Base-by-base conservation (phyloP, 2,888 invertebrate genomes). In the Carabus problematicus region DNA sequence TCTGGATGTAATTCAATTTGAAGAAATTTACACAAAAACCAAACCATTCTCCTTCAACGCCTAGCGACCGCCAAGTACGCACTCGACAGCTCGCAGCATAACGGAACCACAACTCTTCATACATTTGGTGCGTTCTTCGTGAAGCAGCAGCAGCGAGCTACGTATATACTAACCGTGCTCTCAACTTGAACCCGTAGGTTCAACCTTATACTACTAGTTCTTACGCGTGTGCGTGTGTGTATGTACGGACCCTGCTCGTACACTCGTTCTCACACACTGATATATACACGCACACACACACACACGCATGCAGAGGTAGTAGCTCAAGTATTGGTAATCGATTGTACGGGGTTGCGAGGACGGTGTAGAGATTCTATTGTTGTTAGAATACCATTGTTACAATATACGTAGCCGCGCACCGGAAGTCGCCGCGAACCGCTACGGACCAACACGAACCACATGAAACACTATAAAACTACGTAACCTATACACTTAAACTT, bases 361-460 rank as follows among this genome's bases (percentile, higher is more conserved):
- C 52, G 16, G 14, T 11, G 9, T 19, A 54, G 63, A 52, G 66
- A 47, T 39, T 11, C 56, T 58, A 66, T 66, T 66, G 66, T 66
- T 56, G 66, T 66, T 47, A 55, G 66, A 39, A 40, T 8, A 56
- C 56, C 49, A 66, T 66, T 66, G 66, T 66, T 66, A 66, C 66
- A 58, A 39, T 42, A 43, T 39, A 18, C 52, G 52, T 18, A 11
- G 12, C 16, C 62, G 56, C 12, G n/a, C 56, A 40, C 66, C 66
- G 66, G 66, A 66, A 66, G 58, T 66, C 19, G 41, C 47, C 49
- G 58, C 58, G 12, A 66, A 43, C 66, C 47, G 8, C 12, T 11
- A 52, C 9, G 18, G 52, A 16, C 52, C 52, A 18, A 52, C 6
- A 6, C 6, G 29, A 29, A 29, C 29, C 29, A 29, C 29, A 29